A percentile compares a stretch with the other conserved stretches of the same genome.
Evolutionary conservation across 2,113 vertebrate species (phyloP).

Genomic region (Megaceryle torquata): DNA sequence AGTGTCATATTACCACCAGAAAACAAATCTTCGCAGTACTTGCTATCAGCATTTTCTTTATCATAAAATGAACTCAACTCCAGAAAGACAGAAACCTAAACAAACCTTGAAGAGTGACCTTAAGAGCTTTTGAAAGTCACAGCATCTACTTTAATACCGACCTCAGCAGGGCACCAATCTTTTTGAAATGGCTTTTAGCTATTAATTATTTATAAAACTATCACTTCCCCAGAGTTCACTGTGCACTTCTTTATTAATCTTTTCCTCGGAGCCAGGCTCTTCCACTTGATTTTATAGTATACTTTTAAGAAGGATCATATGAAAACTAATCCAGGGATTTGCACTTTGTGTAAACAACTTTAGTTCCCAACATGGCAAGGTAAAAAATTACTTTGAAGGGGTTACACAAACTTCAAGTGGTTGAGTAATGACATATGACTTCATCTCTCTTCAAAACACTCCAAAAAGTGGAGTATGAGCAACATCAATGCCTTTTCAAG

Average conservation of each 20-base stretch:
- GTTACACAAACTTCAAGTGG: constrained; percentile 44
- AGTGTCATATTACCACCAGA: not conserved
- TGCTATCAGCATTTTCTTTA: constrained; percentile 44
- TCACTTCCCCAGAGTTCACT: not conserved
- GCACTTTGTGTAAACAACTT: constrained; percentile 39
- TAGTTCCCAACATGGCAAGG: constrained; percentile 9
- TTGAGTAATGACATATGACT: constrained; percentile 11
- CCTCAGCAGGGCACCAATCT: constrained; percentile 9
- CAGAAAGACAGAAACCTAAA: constrained; percentile 50
- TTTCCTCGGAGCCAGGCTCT: constrained; percentile 5
- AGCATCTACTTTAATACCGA: constrained; percentile 19
- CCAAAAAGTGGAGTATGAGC: not conserved
- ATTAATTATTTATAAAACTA: constrained; percentile 60
- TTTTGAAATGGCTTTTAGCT: constrained; percentile 48
- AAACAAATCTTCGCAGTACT: constrained; percentile 44
- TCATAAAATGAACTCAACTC: constrained; percentile 22
- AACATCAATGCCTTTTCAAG: not conserved
- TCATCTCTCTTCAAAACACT: constrained; percentile 13
- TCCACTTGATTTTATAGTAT: constrained; percentile 28
- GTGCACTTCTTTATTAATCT: constrained; percentile 24
- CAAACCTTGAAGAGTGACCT: constrained; percentile 40
- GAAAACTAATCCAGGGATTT: constrained; percentile 49
- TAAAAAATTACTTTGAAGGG: constrained; percentile 33
- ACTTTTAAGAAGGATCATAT: constrained; percentile 15
- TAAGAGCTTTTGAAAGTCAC: constrained; percentile 34